Percentiles rank a stretch among this genome's conserved stretches.
Conservation (phyloP, 1,140 invertebrate species). For the Thalassaphorura encarpata region DNA sequence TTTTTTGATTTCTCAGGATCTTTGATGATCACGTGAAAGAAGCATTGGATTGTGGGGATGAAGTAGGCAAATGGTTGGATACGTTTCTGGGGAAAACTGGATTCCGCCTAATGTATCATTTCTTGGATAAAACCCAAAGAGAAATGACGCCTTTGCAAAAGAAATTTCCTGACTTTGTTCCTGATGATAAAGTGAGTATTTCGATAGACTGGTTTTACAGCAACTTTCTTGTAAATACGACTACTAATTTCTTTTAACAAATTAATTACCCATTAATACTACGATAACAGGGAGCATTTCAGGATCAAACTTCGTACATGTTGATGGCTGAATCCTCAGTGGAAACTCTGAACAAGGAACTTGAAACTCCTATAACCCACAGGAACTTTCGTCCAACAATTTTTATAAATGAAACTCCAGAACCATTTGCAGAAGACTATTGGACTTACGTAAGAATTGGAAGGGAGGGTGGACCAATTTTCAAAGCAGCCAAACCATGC, state of each 20-base stretch:
- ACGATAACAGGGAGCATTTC: slow-evolving; percentile 33
- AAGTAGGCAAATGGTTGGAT: slow-evolving; percentile 36
- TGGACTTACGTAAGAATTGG: slow-evolving; percentile 34
- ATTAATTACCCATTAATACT: neutral
- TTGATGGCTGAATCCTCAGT: slow-evolving; percentile 36
- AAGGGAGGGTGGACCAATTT: slow-evolving; percentile 26
- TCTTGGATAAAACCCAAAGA: slow-evolving; percentile 31
- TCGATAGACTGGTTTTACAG: too few species aligned
- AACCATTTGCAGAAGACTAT: slow-evolving; percentile 34
- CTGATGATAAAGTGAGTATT: slow-evolving; percentile 16
- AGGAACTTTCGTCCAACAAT: slow-evolving; percentile 34
- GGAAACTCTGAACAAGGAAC: slow-evolving; percentile 34
- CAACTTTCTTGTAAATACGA: neutral
- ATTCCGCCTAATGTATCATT: slow-evolving; percentile 34
- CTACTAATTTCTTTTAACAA: neutral
- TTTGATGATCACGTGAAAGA: slow-evolving; percentile 22
- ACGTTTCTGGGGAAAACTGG: slow-evolving; percentile 33
- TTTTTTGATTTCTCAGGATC: slow-evolving; percentile 13
- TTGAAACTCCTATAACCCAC: slow-evolving; percentile 32
- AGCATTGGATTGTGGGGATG: slow-evolving; percentile 36
- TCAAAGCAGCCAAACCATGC: slow-evolving; percentile 32
- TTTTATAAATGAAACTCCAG: slow-evolving; percentile 26
- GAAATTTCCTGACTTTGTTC: slow-evolving; percentile 23
- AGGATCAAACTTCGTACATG: slow-evolving; percentile 37
- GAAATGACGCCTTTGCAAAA: slow-evolving; percentile 28